Conservation (phyloP, 1,140 invertebrate genomes). For the Procambarus clarkii region DNA sequence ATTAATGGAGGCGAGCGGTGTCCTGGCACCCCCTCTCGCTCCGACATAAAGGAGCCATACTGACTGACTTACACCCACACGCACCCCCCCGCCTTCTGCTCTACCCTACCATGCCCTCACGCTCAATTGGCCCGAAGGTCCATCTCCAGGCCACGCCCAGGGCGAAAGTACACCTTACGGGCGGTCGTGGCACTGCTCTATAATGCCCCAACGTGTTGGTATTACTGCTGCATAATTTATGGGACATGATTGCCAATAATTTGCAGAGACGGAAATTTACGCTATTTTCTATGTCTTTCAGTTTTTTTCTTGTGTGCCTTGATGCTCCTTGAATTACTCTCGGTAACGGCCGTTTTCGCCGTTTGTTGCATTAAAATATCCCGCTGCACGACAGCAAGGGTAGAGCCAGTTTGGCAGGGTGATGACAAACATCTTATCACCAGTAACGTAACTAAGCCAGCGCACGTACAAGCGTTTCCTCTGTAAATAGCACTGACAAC, state of each 20-base stretch:
- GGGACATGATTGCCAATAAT: conserved; percentile 45
- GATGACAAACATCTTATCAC: no score
- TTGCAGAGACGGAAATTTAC: conserved; percentile 26
- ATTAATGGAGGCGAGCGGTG: conserved; percentile 24
- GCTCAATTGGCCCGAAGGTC: neutral
- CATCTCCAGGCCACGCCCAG: neutral
- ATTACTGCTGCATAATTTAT: conserved; percentile 31
- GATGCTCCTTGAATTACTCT: neutral
- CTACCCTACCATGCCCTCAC: neutral
- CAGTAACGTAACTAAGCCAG: no score
- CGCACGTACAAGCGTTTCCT: no score
- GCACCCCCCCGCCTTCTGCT: neutral
- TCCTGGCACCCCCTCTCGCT: conserved; percentile 13
- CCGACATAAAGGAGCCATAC: conserved; percentile 35
- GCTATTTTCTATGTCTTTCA: conserved; percentile 1
- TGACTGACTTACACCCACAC: conserved; percentile 16
- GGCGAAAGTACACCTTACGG: neutral
- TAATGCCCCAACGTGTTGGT: conserved; percentile 1
- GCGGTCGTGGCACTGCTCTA: neutral
- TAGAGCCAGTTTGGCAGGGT: no score
- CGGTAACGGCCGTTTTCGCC: neutral
- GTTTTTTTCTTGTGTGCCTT: neutral
- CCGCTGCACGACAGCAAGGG: no score
- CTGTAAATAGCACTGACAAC: neutral
- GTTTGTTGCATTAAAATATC: neutral